Base-by-base conservation (phyloP, 2,113 vertebrate species). In the Gallinago jamesoni region DNA sequence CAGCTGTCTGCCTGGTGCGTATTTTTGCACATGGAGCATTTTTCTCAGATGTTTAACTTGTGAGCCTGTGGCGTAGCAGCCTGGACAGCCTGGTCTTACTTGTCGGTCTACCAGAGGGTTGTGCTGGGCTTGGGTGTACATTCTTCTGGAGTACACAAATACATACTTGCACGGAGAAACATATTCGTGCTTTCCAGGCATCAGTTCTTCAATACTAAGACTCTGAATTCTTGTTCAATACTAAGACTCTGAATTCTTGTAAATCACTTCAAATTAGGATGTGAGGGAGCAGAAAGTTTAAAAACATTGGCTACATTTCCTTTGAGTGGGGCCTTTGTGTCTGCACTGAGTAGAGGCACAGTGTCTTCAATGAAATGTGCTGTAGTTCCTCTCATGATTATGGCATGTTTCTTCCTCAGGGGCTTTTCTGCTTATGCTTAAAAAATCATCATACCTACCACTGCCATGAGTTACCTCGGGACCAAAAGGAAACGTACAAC, bases 361-460 rank as follows among this genome's bases (percentile, higher is more conserved):
- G 37, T 55, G 63, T 83, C 35, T 59, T 94, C 53, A 52, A 85
- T 82, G 80, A 83, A 90, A 90, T 35, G 14, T 53, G 7, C 60
- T 70, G 20, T 68, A 85, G 90, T 87, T 95, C 53, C 45, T 88
- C 68, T 78, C 33, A 39, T 56, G 55, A 72, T 84, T 86, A 72
- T 2, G 28, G 73, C 18, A 9, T 31, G 55, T 95, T 87, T 72
- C 68, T 76, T 91, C 92, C 80, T 81, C 39, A 10, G 66, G 67
- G 88, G 24, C 33, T 95, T 89, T 95, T 87, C 64, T 93, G 52
- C 28, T 88, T 94, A 68, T 52, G 85, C 62, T 74, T 81, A 62
- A 87, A 95, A 95, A 96, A 89, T 95, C 63, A 84, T 94, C 94
- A 93, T 88, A 87, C 91, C 39, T 84, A 27, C 52, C 39, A 25